Conservation (phyloP, 2,113 vertebrate genomes). For the Ivindomyrus marchei region DNA sequence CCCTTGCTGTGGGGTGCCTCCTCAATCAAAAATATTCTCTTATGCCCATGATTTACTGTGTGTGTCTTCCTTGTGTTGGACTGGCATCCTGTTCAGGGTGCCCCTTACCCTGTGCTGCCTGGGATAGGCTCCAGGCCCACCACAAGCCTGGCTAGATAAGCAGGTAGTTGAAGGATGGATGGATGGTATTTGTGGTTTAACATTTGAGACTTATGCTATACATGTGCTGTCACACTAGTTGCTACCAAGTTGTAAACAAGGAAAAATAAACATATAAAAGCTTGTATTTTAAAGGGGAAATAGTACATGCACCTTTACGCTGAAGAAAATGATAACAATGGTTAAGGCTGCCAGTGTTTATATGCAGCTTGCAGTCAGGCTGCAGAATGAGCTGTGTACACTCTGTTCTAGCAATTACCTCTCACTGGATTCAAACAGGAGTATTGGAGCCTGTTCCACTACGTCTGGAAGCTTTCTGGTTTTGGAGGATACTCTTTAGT, state of each 20-base stretch:
- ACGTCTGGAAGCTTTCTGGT: neutral
- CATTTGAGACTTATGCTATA: neutral
- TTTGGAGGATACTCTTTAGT: neutral
- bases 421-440: neutral
- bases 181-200: neutral
- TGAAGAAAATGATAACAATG: neutral
- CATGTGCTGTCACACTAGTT: neutral
- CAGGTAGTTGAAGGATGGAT: neutral
- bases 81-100: neutral
- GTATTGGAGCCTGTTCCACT: neutral
- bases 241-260: neutral
- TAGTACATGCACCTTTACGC: neutral
- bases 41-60: neutral
- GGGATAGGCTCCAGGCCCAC: neutral
- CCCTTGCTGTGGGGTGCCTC: neutral
- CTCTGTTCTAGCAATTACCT: neutral
- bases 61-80: neutral
- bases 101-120: neutral
- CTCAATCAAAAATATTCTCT: neutral
- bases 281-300: neutral
- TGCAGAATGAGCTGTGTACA: neutral
- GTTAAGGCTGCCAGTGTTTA: neutral
- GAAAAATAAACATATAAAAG: neutral
- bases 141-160: neutral
- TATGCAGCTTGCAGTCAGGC: neutral